Base-by-base conservation (phyloP, 2,113 vertebrate species). In the Hirundichthys speculiger region DNA sequence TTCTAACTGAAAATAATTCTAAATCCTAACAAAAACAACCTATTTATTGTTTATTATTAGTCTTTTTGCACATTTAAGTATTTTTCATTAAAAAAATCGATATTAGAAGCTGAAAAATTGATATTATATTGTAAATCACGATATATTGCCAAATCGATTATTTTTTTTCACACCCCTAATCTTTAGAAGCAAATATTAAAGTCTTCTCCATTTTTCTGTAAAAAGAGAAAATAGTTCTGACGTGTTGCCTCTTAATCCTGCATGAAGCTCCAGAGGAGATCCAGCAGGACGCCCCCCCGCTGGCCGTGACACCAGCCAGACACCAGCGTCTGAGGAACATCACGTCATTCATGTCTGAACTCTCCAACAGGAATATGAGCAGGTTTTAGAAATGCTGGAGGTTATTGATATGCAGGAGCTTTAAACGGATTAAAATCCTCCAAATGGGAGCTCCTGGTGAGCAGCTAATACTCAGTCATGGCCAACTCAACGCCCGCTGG, bases 321-420 rank as follows among this genome's bases (percentile, higher is more conserved):
- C 27, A 22, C 45, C 27, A 14, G 53, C 58, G 50, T 52, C 57
- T 69, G 63, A 69, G 71, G 30, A 69, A 52, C 63, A 59, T 30
- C 55, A 50, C 13, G 65, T 75, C 70, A 53, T 66, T 61, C 59
- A 55, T 54, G 54, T 70, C 27, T 10, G 49, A 25, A 1, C 57
- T 48, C 64, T 34, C n/a, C n/a, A n/a, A 18, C 41, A 54, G 54
- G 14, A 47, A 24, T 48, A 20, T 48, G 64, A 67, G 59, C 25
- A 49, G 57, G 45, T 59, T 67, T 73, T 58, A 60, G 10, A 59
- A 55, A 58, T 27, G 53, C 72, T 58, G 64, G 40, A 68, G 57
- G 49, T 73, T 49, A 77, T 73, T 50, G 43, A 76, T 63, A 76
- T 64, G 61, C 64, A 66, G 64, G n/a, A 38, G 68, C 25, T 75